Conservation (phyloP, 92 coral and sea anemone species). For the Parazoanthus darwini region DNA sequence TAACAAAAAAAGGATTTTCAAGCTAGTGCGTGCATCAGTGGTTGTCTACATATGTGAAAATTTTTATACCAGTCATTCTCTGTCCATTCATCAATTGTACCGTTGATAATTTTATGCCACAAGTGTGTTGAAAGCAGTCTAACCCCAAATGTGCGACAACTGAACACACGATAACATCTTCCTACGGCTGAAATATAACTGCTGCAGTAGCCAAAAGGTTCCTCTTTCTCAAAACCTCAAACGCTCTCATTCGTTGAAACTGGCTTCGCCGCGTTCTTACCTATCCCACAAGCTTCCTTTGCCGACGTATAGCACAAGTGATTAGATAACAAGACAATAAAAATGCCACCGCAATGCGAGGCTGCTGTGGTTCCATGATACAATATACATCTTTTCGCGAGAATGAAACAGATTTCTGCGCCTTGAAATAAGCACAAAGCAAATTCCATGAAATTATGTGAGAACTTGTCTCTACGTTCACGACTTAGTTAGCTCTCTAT, state of each 20-base stretch:
- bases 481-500: too few species aligned
- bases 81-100: background rate
- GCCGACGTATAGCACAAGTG: background rate
- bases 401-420: too few species aligned
- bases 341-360: background rate
- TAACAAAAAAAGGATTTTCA: too few species aligned
- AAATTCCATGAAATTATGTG: too few species aligned
- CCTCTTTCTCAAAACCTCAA: background rate
- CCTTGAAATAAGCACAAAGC: too few species aligned
- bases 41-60: too few species aligned
- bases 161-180: background rate
- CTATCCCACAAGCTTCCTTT: background rate
- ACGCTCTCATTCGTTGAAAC: background rate
- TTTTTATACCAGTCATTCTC: too few species aligned
- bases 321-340: background rate
- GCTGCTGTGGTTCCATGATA: too few species aligned
- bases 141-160: constrained; percentile 16
- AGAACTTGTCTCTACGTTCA: too few species aligned
- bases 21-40: too few species aligned
- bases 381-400: too few species aligned
- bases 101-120: constrained; percentile 7
- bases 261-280: background rate
- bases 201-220: background rate
- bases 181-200: background rate
- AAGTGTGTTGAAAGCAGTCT: background rate